phyloP scores from a whole-genome alignment of 2,113 vertebrate species.

The Eurypyga helias region DNA sequence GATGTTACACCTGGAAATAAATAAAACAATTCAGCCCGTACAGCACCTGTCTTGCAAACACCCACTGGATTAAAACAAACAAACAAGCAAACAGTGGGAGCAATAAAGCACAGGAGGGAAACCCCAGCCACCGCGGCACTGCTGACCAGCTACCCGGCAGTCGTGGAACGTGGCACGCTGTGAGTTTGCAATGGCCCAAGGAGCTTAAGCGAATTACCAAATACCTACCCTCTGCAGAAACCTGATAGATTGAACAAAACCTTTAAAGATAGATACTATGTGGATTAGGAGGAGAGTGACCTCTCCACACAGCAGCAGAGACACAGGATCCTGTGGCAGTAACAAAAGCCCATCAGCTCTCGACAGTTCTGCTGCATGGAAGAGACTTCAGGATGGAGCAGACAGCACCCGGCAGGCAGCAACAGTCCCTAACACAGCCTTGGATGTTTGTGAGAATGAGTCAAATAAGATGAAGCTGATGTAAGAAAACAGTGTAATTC shows the following conservation, averaged over 20 bases:
- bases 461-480: background rate
- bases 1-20: conserved; percentile 49
- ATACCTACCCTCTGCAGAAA: background rate
- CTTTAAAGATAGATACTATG: background rate
- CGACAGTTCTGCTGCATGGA: background rate
- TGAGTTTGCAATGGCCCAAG: background rate
- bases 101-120: background rate
- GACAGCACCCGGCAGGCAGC: background rate
- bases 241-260: background rate
- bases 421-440: background rate
- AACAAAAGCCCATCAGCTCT: background rate
- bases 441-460: background rate
- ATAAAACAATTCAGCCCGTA: conserved; percentile 9
- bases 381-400: no score
- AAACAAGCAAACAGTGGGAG: background rate
- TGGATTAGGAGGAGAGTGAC: background rate
- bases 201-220: background rate
- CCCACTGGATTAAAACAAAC: background rate
- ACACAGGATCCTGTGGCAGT: background rate
- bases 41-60: conserved; percentile 35
- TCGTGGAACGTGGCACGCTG: background rate
- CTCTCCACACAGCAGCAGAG: background rate
- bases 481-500: background rate
- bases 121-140: background rate
- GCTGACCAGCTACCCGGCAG: background rate